Base-by-base conservation (phyloP, 2,888 invertebrate species). In the Nomada ferruginata region DNA sequence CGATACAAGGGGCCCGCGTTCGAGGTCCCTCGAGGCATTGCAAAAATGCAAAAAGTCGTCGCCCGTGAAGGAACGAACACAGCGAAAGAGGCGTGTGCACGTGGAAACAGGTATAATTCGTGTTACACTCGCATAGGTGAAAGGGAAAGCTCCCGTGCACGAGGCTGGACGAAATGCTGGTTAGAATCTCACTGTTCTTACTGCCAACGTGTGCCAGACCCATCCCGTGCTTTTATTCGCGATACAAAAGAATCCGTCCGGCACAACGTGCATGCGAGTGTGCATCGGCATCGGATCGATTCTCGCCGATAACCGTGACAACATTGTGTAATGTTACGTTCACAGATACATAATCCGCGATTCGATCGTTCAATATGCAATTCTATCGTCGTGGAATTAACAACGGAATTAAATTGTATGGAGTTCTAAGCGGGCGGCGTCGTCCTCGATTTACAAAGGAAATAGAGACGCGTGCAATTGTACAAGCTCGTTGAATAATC, bases 31-130 rank as follows among this genome's bases (percentile, higher is more conserved):
- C 36, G 20, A 18, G 60, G 52, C 29, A 61, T 76, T 72, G 59
- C 65, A 85, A 83, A 86, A 85, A 79, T 82, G 81, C 77, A 84
- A 82, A 86, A 82, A 86, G 75, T 77, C 79, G 79, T 75, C 68
- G 82, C 72, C 84, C 79, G 77, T 84, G 84, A 85, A 59, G 64
- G 36, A 53, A 64, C 72, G 18, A 44, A 60, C 65, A 55, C 26
- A 18, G 7, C 1, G 36, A 36, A n/a, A 42, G n/a, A 13, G 55
- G 23, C 57, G 15, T 57, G n/a, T 57, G 72, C 53, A 59, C 71
- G 26, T 59, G 44, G 52, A 60, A 77, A 82, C 82, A 75, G 75
- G 70, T 76, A 66, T 66, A 82, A 79, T 77, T 64, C 73, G 26
- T 57, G 63, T 75, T 20, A 63, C 44, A 76, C 26, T n/a, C 18